Conservation (phyloP, 2,113 vertebrate genomes). For the Odontophorus gujanensis region DNA sequence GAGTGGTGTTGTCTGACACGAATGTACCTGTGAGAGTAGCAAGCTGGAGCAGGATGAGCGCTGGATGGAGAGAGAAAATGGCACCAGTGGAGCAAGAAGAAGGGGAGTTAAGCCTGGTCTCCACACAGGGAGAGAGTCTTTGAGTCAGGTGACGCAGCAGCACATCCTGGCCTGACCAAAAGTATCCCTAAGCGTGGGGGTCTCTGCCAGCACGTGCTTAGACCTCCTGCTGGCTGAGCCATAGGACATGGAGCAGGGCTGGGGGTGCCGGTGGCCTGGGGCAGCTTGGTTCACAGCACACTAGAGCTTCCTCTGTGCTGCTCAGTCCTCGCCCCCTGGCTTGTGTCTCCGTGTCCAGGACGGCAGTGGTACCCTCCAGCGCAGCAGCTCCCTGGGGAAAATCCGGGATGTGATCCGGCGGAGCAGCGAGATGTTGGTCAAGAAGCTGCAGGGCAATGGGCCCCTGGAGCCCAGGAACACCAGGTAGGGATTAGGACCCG, state of each 20-base stretch:
- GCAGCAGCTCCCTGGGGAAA: constrained; percentile 92
- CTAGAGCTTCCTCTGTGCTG: neutral
- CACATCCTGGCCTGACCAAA: neutral
- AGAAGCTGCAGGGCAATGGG: constrained; percentile 92
- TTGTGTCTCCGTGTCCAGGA: constrained; percentile 84
- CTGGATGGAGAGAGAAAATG: neutral
- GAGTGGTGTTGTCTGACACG: neutral
- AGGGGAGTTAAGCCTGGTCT: neutral
- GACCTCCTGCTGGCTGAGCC: neutral
- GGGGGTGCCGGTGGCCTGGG: neutral
- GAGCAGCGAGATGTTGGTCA: constrained; percentile 96
- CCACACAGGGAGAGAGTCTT: neutral
- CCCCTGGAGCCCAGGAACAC: constrained; percentile 85
- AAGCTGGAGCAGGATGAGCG: neutral
- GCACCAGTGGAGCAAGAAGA: neutral
- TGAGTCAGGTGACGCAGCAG: neutral
- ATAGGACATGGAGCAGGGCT: neutral
- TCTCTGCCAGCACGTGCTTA: neutral
- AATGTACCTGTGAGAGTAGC: neutral
- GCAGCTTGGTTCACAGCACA: neutral
- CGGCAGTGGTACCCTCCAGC: constrained; percentile 89
- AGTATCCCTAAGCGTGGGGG: neutral
- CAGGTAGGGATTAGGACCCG: constrained; percentile 63
- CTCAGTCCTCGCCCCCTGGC: neutral
- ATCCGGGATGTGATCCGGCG: constrained; percentile 91